Evolutionary conservation across 1,140 invertebrate species (phyloP), one percentile per base, ranked within the genome.

Genomic region (Cydia splendana): DNA sequence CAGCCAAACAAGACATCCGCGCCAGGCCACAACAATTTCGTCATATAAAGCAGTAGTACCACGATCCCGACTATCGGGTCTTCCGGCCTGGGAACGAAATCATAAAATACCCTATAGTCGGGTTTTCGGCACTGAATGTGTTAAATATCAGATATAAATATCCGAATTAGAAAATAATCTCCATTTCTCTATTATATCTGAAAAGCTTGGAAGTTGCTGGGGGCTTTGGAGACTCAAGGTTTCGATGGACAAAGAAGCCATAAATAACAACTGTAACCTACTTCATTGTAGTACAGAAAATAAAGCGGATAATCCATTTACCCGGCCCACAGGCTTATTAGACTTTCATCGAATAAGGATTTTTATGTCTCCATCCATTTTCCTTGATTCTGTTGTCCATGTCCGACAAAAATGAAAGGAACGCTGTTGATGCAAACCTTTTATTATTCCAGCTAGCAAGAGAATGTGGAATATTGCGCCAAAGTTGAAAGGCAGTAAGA

Each of bases 351-450:
- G 45, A 71, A 71, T 71, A 71, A 38, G 45, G 67, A 71, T 71
- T 71, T 71, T 71, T 71, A 71, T 71, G 38, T 71, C 7, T 15
- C 67, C n/a, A 38, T 71, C 67, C 67, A 20, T 71, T 71, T 71
- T 71, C 67, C 67, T 71, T 20, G 67, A 71, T 71, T 71, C 67
- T 71, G 67, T 71, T 71, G 67, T 71, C 67, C 67, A 71, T 71
- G 67, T 71, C 67, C 15, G 18, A 71, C 67, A 71, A 38, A 71
- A 71, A 38, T 71, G 67, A 42, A 38, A 67, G 18, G 67, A 71
- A 71, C 67, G 67, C 67, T 38, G n/a, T n/a, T n/a, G 67, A 71
- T 71, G 28, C 38, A 71, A 38, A 38, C 67, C 28, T 71, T 71
- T 71, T 42, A 71, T 71, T 71, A 71, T 71, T 71, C 67, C 45